Conservation (phyloP, 2,888 invertebrate species). For the Harmothoe impar region DNA sequence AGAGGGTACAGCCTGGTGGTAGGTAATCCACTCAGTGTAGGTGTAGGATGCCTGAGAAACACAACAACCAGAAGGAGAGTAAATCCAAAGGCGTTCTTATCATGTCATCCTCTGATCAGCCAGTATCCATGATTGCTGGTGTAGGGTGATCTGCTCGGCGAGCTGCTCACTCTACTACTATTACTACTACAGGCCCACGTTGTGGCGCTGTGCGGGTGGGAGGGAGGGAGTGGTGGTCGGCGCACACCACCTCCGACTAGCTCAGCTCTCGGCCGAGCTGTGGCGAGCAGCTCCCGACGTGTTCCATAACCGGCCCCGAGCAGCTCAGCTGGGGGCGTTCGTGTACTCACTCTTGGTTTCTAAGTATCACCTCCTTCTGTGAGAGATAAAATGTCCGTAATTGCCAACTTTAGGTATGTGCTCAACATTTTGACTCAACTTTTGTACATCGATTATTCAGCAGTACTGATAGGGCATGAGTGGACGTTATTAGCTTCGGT, state of each 20-base stretch:
- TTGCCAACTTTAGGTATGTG: not conserved
- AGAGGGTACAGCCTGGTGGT: not conserved
- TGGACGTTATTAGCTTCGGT: no score
- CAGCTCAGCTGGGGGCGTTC: constrained; percentile 27
- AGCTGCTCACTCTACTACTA: constrained; percentile 15
- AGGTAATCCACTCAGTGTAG: not conserved
- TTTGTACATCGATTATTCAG: no score
- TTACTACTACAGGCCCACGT: not conserved
- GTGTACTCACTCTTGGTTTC: no score
- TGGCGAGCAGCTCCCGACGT: constrained; percentile 22
- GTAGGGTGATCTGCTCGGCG: not conserved
- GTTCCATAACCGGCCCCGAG: not conserved
- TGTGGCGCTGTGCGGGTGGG: not conserved
- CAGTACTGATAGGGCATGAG: no score
- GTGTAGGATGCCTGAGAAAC: no score
- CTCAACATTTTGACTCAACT: not conserved
- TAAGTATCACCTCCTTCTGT: not conserved
- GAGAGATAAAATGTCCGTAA: not conserved
- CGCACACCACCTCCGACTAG: constrained; percentile 40
- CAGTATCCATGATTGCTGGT: constrained; percentile 18
- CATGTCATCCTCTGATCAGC: not conserved
- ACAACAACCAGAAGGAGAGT: not conserved
- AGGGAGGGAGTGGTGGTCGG: not conserved
- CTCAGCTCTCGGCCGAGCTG: constrained; percentile 51
- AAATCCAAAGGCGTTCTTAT: constrained; percentile 8